Evolutionary conservation across 2,888 invertebrate species (phyloP), one percentile per base, ranked within the genome.

Genomic region (Actias luna): DNA sequence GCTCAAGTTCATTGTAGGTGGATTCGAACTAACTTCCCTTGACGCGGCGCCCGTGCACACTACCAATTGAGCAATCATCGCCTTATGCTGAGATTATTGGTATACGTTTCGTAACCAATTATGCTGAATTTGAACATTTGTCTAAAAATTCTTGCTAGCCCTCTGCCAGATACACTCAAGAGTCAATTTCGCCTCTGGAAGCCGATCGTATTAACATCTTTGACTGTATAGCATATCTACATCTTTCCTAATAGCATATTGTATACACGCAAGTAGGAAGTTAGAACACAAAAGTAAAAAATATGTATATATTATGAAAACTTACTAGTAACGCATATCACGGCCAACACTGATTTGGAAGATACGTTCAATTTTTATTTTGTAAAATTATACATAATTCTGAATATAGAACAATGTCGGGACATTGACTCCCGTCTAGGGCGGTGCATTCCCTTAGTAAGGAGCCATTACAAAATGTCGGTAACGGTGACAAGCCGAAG

Each of bases 381-480:
- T 2, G 22, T 50, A 50, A 25, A 50, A 50, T 50, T 50, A 50
- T 50, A 50, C 8, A 25, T 50, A 25, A 50, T 50, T 50, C 25
- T 50, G 10, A 50, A 22, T 50, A 50, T 50, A 25, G 46, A 29
- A 55, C 55, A 10, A 63, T 63, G 67, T 65, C 69, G 67, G 87
- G 83, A 74, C 88, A 79, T 82, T 89, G 89, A 89, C 88, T 77
- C 78, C 70, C 67, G 82, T 83, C 79, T 85, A 88, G 84, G 83
- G 82, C 84, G 74, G 68, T 76, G 79, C 83, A 82, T 83, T 85
- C 83, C 83, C 82, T 82, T 77, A 67, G 69, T 70, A 64, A 71
- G 67, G 69, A 63, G 71, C 74, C 80, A 77, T 89, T 86, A 88
- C 88, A 85, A 88, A 86, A 88, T 82, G 85, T 84, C 79, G 79